A percentile compares a stretch with the other conserved stretches of the same genome.
Evolutionary conservation across 2,888 invertebrate genomes (phyloP).

Genomic region (Biston stratarius): DNA sequence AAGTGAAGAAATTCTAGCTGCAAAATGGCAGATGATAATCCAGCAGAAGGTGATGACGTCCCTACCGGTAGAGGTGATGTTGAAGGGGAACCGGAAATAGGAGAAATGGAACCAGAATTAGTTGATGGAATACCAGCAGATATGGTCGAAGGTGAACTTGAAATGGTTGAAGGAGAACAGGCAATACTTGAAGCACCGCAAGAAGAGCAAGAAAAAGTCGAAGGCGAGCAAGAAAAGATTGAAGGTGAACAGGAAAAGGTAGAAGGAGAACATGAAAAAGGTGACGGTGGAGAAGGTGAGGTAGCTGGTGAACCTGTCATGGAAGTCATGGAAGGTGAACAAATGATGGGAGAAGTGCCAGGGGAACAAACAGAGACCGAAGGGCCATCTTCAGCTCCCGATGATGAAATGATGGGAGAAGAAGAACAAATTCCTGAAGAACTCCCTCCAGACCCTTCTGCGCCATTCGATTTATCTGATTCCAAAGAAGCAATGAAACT

Average conservation of each 20-base stretch:
- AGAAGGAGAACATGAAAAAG: slow-evolving; percentile 7
- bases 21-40: slow-evolving; percentile 45
- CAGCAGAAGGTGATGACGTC: slow-evolving; percentile 16
- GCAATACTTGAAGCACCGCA: not conserved
- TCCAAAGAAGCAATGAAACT: slow-evolving; percentile 70
- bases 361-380: slow-evolving; percentile 51
- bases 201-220: not conserved
- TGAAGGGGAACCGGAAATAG: not conserved
- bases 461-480: slow-evolving; percentile 70
- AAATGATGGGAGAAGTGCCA: slow-evolving; percentile 21
- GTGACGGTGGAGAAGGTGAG: not conserved
- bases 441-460: slow-evolving; percentile 73
- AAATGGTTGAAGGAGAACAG: not conserved
- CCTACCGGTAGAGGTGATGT: not conserved
- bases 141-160: not conserved
- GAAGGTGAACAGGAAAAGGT: not conserved
- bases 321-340: not conserved
- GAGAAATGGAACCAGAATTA: not conserved
- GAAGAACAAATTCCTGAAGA: slow-evolving; percentile 65
- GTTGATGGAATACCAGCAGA: not conserved
- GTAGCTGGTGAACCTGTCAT: not conserved
- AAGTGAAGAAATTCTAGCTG: slow-evolving; percentile 36
- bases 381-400: slow-evolving; percentile 35
- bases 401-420: slow-evolving; percentile 60
- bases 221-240: not conserved